Conservation (phyloP, 1,140 invertebrate species). For the Chionoecetes opilio region DNA sequence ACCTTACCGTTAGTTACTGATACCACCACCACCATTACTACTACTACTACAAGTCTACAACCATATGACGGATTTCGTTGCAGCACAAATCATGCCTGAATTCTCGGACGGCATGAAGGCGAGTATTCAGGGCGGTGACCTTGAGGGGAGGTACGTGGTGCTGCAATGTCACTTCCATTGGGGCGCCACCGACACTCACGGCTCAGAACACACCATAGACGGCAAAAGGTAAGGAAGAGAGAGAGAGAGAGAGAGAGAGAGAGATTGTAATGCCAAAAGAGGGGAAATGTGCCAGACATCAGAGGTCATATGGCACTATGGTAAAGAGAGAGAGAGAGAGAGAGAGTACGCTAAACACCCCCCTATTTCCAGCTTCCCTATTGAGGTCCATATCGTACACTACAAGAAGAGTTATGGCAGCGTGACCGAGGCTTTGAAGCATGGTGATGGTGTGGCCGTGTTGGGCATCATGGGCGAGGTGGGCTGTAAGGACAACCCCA, state of each 20-base stretch:
- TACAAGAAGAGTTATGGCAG: constrained; percentile 90
- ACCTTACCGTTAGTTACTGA: too few relatives aligned
- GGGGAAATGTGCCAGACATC: too few relatives aligned
- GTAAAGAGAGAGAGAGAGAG: too few relatives aligned
- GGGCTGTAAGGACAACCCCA: constrained; percentile 21
- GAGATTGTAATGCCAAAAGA: too few relatives aligned
- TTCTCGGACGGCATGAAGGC: neutral
- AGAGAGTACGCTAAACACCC: too few relatives aligned
- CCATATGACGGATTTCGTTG: constrained; percentile 69
- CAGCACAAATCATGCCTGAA: constrained; percentile 38
- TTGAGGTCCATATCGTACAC: constrained; percentile 92
- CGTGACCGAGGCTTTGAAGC: constrained; percentile 88
- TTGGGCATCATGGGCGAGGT: constrained; percentile 90
- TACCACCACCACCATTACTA: neutral
- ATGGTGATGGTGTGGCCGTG: constrained; percentile 91
- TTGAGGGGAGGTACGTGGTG: constrained; percentile 88
- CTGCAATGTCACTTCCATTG: constrained; percentile 93
- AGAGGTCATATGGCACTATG: too few relatives aligned
- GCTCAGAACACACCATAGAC: constrained; percentile 95
- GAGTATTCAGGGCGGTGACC: constrained; percentile 82
- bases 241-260: too few relatives aligned
- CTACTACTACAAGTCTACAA: too few relatives aligned
- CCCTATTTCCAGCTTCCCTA: constrained; percentile 88
- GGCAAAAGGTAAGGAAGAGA: constrained; percentile 85
- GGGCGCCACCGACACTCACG: constrained; percentile 91